phyloP scores from a whole-genome alignment of 1,140 invertebrate genomes.

The Chironomus striatipennis region DNA sequence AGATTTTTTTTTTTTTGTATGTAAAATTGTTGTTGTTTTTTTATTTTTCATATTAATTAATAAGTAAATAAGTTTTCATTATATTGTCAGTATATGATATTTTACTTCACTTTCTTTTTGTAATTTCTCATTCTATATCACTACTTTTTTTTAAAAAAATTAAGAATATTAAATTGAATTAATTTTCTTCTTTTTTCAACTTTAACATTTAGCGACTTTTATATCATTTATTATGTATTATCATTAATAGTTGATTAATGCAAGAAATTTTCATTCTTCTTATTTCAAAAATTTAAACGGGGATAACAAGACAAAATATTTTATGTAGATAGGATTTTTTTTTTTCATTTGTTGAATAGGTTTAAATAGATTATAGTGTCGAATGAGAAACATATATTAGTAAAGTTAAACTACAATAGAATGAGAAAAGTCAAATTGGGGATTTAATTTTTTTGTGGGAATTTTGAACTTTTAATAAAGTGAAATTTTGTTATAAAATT shows the following conservation, averaged over 20 bases:
- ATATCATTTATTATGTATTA: neutral
- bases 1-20: neutral
- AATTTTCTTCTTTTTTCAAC: too few relatives aligned
- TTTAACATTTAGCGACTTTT: constrained; percentile 2
- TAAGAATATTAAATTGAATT: too few relatives aligned
- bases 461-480: too few relatives aligned
- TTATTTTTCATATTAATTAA: neutral
- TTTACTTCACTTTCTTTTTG: neutral
- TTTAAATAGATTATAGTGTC: neutral
- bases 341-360: too few relatives aligned
- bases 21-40: neutral
- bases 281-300: too few relatives aligned
- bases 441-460: too few relatives aligned
- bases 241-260: too few relatives aligned
- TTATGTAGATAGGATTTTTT: neutral
- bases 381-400: neutral
- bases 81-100: constrained; percentile 10
- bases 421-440: too few relatives aligned
- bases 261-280: too few relatives aligned
- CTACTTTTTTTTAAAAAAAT: neutral
- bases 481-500: too few relatives aligned
- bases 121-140: neutral
- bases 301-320: too few relatives aligned
- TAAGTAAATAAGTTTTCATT: neutral
- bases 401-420: neutral